Evolutionary conservation across 2,888 invertebrate species (phyloP), one percentile per base, ranked within the genome.

Genomic region (Dusona sp.): DNA sequence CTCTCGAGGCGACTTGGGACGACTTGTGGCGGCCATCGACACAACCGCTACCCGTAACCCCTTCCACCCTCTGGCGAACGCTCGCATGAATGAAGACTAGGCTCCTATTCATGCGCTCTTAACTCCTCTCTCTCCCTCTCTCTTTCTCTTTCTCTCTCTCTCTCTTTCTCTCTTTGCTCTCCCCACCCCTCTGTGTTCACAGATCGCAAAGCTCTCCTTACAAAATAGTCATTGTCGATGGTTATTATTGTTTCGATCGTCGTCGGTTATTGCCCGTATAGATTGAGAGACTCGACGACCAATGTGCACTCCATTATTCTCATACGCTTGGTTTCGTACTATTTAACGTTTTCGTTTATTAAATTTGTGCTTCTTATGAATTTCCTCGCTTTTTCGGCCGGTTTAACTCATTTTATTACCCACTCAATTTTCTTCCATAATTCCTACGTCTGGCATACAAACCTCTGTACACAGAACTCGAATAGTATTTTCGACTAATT

Each of bases 1-100:
- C 33, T 77, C 45, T 65, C 36, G 77, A 51, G 65, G 57, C 68
- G 79, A 68, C 61, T 68, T n/a, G 33, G 67, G 68, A 36, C 77
- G 77, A 65, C 67, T 68, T 68, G 78, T 54, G 81, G 73, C 83
- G 80, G 81, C 84, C 78, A 79, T 78, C 84, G 81, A 84, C 75
- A 82, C 78, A 33, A 73, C 80, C 51, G 38, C 72, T 79, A 64
- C 51, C 51, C 64, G 16, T 16, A 33, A 8, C 78, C 64, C 54
- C 84, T 77, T 42, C 77, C 57, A 13, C 82, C 79, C 45, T 48
- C 75, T 74, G 79, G 51, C 75, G 84, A 82, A 84, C 87, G 85
- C 70, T 87, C 87, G 90, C 90, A 92, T 93, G 92, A 93, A 93
- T 93, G 92, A 92, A 92, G 89, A 89, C 90, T 90, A 89, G 89